Evolutionary conservation across 2,888 invertebrate genomes (phyloP), one percentile per base, ranked within the genome.

Genomic region (Meta bourneti): DNA sequence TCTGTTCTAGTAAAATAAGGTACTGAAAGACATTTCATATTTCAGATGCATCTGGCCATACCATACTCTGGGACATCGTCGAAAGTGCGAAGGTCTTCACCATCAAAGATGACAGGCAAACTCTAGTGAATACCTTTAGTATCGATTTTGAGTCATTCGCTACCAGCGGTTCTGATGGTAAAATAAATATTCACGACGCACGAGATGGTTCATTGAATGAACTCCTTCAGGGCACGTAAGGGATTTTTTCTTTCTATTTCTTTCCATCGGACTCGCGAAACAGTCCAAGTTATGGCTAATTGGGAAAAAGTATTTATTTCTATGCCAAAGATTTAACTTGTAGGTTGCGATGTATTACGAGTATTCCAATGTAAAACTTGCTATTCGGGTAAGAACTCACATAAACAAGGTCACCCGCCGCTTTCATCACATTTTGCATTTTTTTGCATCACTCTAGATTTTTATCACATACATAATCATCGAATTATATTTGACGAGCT

Each of bases 31-130:
- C 34, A 2, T 34, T 34, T 34, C 34, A 34, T 0, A 0, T 11
- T 81, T 7, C 61, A 88, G 88, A 77, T 52, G 82, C 89, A 2
- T 89, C 89, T 4, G 89, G 89, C 1, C 51, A 82, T 9, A 89
- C 89, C 9, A 19, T 52, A 0, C 6, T 89, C 34, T 82, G 82
- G 82, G 77, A 89, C 19, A 6, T 70, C 16, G 48, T 51, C 11
- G n/a, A 75, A 52, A 19, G 70, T 0, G 5, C 48, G 9, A 20
- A 75, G 20, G 6, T 83, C 2, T 89, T 48, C 49, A 48, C 20
- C 34, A 6, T 83, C 8, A 8, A 16, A 34, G 70, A 89, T 48
- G 89, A 89, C n/a, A 69, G 82, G 19, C 82, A 82, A 34, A 77
- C 82, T 7, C 77, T 89, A n/a, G 77, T 74, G 6, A 89, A 83